Evolutionary conservation across 2,888 invertebrate genomes (phyloP), one percentile per base, ranked within the genome.

Genomic region (Beris chalybata): DNA sequence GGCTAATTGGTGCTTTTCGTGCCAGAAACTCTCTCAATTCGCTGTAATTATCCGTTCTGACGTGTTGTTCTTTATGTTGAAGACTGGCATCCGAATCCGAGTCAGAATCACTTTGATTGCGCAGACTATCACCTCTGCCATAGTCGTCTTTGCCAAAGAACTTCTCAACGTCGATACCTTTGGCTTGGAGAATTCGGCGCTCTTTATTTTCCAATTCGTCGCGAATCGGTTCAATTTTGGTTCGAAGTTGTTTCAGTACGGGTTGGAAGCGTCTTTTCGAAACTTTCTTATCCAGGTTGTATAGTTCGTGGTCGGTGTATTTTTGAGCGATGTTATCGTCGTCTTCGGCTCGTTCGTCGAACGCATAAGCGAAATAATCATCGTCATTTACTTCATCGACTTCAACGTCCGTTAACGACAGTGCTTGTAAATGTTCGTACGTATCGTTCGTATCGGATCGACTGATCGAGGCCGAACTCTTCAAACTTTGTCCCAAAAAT

Each of bases 321-420:
- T 52, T 61, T 50, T 61, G 50, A 44, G 71, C 71, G 29, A 70
- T 70, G 22, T 72, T 72, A 6, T 71, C 72, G 4, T 72, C 73
- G 43, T 77, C 75, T 30, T 72, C 67, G 12, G 9, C 31, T 45
- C 54, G 30, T 65, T 77, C 77, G 47, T 79, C 79, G 52, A 75
- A 78, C 75, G 78, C 77, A 56, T 79, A 80, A 0, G 80, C 79
- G 73, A 76, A 79, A 67, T 79, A 79, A 70, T 79, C 79, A 68
- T 79, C 79, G 7, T 63, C 64, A 43, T 48, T 43, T 11, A 57
- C 32, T n/a, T 48, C 47, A 12, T 58, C 59, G 22, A 56, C 29
- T 38, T 65, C 68, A 32, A 38, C 22, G 9, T 61, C 52, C 5
- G 22, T 6, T 12, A 50, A 11, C 9, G 61, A 43, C 64, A 70